A percentile compares a stretch with the other conserved stretches of the same genome.
phyloP scores from a whole-genome alignment of 2,888 invertebrate genomes.

The Lysandra coridon region DNA sequence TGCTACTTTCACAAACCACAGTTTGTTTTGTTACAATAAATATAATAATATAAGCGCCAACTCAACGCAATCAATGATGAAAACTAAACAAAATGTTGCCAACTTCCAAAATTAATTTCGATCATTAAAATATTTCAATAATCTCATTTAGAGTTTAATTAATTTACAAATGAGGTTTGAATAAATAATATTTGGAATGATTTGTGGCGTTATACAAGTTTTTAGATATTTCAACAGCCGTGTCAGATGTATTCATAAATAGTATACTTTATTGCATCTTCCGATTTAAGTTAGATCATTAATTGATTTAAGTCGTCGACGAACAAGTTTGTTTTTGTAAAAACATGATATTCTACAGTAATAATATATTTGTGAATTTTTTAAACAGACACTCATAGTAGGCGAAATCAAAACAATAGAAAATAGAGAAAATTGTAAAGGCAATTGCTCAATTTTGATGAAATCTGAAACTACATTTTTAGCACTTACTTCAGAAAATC shows the following conservation, averaged over 20 bases:
- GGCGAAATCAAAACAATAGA: too few relatives aligned
- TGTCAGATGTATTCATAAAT: not conserved
- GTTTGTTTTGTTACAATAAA: too few relatives aligned
- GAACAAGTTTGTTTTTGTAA: not conserved
- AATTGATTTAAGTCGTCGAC: not conserved
- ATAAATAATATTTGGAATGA: slow-evolving; percentile 39
- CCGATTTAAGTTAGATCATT: not conserved
- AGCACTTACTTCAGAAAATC: too few relatives aligned
- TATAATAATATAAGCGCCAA: too few relatives aligned
- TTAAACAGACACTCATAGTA: not conserved
- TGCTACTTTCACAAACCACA: too few relatives aligned
- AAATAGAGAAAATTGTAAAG: too few relatives aligned
- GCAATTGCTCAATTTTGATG: too few relatives aligned
- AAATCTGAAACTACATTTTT: too few relatives aligned
- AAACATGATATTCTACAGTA: not conserved
- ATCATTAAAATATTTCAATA: slow-evolving; percentile 62
- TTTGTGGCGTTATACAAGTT: slow-evolving; percentile 32
- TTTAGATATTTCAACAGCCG: slow-evolving; percentile 11
- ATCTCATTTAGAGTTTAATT: slow-evolving; percentile 54
- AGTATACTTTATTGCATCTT: not conserved
- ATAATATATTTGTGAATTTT: not conserved
- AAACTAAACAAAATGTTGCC: not conserved
- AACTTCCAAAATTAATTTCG: slow-evolving; percentile 40
- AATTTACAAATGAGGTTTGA: slow-evolving; percentile 46
- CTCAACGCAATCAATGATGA: not conserved